Base-by-base conservation (phyloP, 2,888 invertebrate genomes). In the Heliconius ismenius region DNA sequence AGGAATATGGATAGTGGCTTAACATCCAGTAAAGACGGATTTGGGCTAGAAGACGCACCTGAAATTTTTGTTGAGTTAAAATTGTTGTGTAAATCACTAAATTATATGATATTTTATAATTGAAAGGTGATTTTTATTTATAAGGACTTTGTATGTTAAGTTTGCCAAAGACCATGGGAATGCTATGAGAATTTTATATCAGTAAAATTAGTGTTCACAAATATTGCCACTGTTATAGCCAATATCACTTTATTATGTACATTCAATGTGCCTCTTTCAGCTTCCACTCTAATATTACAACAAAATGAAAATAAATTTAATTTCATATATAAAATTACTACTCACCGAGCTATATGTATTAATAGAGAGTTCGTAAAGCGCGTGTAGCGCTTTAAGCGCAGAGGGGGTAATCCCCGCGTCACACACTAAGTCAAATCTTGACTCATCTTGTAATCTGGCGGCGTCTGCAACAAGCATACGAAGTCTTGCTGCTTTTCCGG, bases 21-120 rank as follows among this genome's bases (percentile, higher is more conserved):
- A 97, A 91, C 82, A 96, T 95, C 84, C 93, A 91, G 81, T 95
- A 95, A 3, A 98, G 90, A 77, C 95, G 95, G 1, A 89, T 85
- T 91, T 98, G 98, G 1, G 97, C 96, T 72, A 92, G 90, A 11
- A 95, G 92, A 73, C 98, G 95, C 4, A 97, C 91, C 94, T 93
- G 84, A 4, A 62, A 62, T 15, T 13, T 26, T 69, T 49, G 65
- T 58, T 32, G 21, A 4, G 21, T 21, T 21, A 21, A 21, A 7
- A 54, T 21, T 54, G 3, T 7, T 54, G 18, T 49, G 13, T 43
- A 39, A 4, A 43, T 43, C 1, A 4, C 43, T 43, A 4, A 43
- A 43, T 15, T 43, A 43, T 43, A 15, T 43, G 18, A 49, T 18
- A 49, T 49, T 49, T 49, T 49, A 49, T 6, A 49, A 49, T 49